phyloP scores from a whole-genome alignment of 2,113 vertebrate genomes.

The Chrysemys picta region DNA sequence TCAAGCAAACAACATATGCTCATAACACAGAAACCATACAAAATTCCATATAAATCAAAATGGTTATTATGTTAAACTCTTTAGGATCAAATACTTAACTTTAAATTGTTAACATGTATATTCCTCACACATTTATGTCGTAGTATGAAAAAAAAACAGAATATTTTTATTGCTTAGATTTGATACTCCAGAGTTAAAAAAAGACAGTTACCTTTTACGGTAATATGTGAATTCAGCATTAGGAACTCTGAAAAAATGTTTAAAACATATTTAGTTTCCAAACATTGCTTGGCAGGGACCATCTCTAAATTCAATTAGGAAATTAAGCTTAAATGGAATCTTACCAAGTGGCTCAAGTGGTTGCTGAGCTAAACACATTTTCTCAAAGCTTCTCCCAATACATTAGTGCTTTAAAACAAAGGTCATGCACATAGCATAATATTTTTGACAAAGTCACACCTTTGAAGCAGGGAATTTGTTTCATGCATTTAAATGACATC shows the following conservation, averaged over 20 bases:
- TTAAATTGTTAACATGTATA: not conserved
- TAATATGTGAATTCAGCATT: not conserved
- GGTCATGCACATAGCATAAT: not conserved
- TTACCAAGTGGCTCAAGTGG: not conserved
- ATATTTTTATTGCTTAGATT: not conserved
- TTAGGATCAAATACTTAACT: not conserved
- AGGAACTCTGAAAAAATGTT: not conserved
- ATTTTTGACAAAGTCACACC: not conserved
- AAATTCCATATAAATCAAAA: not conserved
- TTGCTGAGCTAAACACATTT: not conserved
- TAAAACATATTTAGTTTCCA: accelerated
- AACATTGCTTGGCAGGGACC: not conserved
- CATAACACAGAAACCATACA: accelerated
- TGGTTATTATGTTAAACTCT: not conserved
- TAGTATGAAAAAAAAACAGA: not conserved
- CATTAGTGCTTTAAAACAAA: not conserved
- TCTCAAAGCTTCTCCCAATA: not conserved
- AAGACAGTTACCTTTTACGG: not conserved
- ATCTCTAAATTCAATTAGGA: not conserved
- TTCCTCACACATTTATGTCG: not conserved
- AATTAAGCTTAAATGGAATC: not conserved
- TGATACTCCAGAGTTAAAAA: not conserved
- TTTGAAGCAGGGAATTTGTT: not conserved
- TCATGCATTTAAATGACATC: not conserved
- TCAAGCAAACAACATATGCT: accelerated